Conservation (phyloP, 2,888 invertebrate species). For the Oxyteleia sp. region DNA sequence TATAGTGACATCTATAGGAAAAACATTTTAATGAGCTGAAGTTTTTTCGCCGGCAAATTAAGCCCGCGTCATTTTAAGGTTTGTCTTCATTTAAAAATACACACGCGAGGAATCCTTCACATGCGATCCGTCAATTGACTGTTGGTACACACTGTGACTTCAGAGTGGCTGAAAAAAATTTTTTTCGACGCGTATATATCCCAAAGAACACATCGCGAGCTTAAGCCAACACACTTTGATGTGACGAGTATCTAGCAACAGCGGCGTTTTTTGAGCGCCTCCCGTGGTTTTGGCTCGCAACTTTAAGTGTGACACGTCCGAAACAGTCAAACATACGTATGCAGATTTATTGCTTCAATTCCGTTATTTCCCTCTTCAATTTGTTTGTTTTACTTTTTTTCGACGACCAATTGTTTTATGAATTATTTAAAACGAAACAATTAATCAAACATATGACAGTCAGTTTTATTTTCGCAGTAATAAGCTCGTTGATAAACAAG, state of each 20-base stretch:
- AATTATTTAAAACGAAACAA: too few relatives aligned
- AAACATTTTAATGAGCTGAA: slow-evolving; percentile 40
- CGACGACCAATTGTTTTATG: too few relatives aligned
- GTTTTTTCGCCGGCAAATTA: slow-evolving; percentile 45
- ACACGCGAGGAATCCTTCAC: slow-evolving; percentile 42
- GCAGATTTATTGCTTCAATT: slow-evolving; percentile 36
- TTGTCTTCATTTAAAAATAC: slow-evolving; percentile 66
- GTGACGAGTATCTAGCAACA: slow-evolving; percentile 58
- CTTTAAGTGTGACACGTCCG: slow-evolving; percentile 43
- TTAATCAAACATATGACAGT: too few relatives aligned
- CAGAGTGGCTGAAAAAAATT: slow-evolving; percentile 40
- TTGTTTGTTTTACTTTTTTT: slow-evolving; percentile 14
- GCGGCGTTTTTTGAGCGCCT: slow-evolving; percentile 32
- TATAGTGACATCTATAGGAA: neutral
- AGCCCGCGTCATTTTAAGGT: slow-evolving; percentile 46
- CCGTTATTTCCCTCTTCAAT: slow-evolving; percentile 8
- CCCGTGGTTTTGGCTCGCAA: slow-evolving; percentile 27
- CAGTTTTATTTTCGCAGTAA: too few relatives aligned
- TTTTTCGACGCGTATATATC: slow-evolving; percentile 57
- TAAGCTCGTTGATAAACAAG: too few relatives aligned
- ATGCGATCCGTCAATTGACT: slow-evolving; percentile 64
- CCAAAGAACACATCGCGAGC: slow-evolving; percentile 55
- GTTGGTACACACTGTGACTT: slow-evolving; percentile 50
- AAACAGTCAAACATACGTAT: slow-evolving; percentile 50
- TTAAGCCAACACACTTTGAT: slow-evolving; percentile 67